Evolutionary conservation across 2,888 invertebrate genomes (phyloP).

Genomic region (Spisula solida): DNA sequence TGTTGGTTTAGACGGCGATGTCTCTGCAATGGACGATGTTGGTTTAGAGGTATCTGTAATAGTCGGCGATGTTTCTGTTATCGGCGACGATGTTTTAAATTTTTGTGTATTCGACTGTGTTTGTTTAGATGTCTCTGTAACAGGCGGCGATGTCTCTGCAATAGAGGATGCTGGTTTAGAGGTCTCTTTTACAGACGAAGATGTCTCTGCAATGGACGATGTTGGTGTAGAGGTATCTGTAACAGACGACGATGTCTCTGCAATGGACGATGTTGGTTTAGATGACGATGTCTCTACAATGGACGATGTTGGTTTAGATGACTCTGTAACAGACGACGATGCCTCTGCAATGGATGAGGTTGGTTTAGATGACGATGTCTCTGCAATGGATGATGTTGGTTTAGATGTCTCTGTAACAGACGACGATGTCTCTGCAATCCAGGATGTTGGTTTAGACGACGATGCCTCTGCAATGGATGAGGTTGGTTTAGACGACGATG

Average conservation of each 20-base stretch:
- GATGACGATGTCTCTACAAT: not conserved
- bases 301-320: not conserved
- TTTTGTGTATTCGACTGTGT: not conserved
- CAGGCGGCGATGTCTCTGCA: not conserved
- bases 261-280: not conserved
- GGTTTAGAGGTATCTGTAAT: not conserved
- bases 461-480: not conserved
- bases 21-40: not conserved
- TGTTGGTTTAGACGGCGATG: not conserved
- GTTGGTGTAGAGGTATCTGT: too few species aligned
- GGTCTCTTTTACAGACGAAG: too few species aligned
- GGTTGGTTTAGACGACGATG: too few species aligned
- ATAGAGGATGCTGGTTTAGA: too few species aligned
- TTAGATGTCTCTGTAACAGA: not conserved
- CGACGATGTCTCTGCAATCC: not conserved
- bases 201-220: too few species aligned
- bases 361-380: too few species aligned
- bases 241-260: not conserved
- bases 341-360: not conserved
- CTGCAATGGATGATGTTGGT: not conserved
- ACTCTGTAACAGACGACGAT: not conserved
- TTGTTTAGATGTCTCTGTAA: not conserved
- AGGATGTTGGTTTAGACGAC: not conserved
- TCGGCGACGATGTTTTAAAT: not conserved
- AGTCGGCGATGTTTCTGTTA: not conserved